These are phyloP conservation scores for Lasius platythorax DNA, from an alignment of 2,888 invertebrate species.

Conservation along the genomic window DNA sequence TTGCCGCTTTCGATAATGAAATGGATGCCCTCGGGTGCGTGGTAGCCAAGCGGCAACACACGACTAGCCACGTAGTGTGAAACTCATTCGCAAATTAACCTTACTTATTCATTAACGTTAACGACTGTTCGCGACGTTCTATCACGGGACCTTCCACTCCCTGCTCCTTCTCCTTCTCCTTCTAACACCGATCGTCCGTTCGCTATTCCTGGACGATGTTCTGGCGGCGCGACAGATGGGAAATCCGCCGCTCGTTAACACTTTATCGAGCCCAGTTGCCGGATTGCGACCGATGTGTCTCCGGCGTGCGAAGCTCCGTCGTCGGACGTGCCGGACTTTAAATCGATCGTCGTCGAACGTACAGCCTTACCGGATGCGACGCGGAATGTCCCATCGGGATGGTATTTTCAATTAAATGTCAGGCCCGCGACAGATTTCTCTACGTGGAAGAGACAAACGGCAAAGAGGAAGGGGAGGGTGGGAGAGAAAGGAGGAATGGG, in stretches of 20 bases:
- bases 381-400: slow-evolving; percentile 19
- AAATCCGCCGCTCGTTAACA: slow-evolving; percentile 61
- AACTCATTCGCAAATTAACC: slow-evolving; percentile 84
- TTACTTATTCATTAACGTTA: slow-evolving; percentile 84
- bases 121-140: slow-evolving; percentile 75
- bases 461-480: not conserved
- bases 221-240: slow-evolving; percentile 35
- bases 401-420: slow-evolving; percentile 56
- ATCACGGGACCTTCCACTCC: slow-evolving; percentile 28
- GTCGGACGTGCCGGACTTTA: slow-evolving; percentile 47
- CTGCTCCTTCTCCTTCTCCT: not conserved
- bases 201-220: slow-evolving; percentile 42
- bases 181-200: slow-evolving; percentile 37
- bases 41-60: slow-evolving; percentile 61
- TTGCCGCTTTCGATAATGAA: slow-evolving; percentile 81
- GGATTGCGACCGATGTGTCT: slow-evolving; percentile 52
- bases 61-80: slow-evolving; percentile 76
- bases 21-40: slow-evolving; percentile 80
- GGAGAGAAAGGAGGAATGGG: too few species aligned
- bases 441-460: slow-evolving; percentile 2
- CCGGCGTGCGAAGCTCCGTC: slow-evolving; percentile 43
- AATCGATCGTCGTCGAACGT: slow-evolving; percentile 50
- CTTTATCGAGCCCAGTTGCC: slow-evolving; percentile 46
- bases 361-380: slow-evolving; percentile 40
- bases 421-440: slow-evolving; percentile 26